These are phyloP conservation scores for Zosterops pallidus DNA, from an alignment of 2,113 vertebrate species.

Conservation along the genomic window DNA sequence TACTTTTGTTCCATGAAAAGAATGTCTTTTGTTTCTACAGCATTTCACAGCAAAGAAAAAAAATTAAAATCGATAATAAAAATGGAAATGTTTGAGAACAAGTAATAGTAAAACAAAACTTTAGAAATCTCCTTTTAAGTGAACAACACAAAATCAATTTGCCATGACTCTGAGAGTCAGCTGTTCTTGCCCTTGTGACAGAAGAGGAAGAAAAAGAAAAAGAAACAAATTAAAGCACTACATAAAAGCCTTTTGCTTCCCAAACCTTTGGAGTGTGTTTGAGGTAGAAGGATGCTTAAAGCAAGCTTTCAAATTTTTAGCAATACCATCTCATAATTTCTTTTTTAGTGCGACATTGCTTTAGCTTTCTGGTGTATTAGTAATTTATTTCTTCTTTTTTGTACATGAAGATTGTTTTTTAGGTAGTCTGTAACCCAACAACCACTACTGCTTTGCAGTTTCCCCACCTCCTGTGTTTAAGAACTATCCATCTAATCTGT, in stretches of 20 bases:
- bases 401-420: background rate
- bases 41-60: conserved; percentile 49
- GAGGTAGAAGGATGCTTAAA: conserved; percentile 48
- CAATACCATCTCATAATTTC: background rate
- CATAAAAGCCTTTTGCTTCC: conserved; percentile 55
- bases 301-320: conserved; percentile 49
- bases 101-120: conserved; percentile 63
- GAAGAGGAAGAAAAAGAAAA: conserved; percentile 55
- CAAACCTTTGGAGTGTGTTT: conserved; percentile 50
- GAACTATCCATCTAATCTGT: background rate
- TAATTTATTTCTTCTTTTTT: background rate
- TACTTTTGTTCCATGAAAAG: conserved; percentile 40
- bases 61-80: conserved; percentile 70
- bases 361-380: background rate
- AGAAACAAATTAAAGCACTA: conserved; percentile 69
- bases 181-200: conserved; percentile 63
- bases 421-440: background rate
- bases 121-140: conserved; percentile 68
- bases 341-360: conserved; percentile 8
- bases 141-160: conserved; percentile 79
- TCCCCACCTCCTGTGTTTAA: background rate
- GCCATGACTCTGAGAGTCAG: conserved; percentile 67
- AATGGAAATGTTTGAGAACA: conserved; percentile 70
- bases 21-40: conserved; percentile 6
- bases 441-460: background rate